Percentiles rank a stretch among this genome's conserved stretches.
Evolutionary conservation across 2,888 invertebrate species (phyloP).

Genomic region (Drosophila formosana): DNA sequence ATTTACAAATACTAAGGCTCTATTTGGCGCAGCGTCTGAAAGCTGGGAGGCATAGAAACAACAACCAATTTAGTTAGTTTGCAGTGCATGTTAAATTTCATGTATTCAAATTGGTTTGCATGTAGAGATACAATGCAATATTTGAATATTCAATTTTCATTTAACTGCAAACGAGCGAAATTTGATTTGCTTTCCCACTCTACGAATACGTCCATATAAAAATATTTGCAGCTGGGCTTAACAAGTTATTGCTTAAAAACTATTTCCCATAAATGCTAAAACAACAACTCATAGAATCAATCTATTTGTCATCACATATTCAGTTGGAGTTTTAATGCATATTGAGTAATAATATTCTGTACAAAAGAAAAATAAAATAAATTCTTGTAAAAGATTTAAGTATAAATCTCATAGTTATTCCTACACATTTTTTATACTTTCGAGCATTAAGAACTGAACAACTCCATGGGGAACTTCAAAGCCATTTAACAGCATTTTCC

Average conservation of each 20-base stretch:
- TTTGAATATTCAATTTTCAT: slow-evolving; percentile 51
- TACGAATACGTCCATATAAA: background rate
- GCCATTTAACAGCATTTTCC: background rate
- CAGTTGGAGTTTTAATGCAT: background rate
- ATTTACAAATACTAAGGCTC: background rate
- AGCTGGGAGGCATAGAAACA: slow-evolving; percentile 17
- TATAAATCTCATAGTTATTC: background rate
- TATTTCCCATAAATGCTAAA: background rate
- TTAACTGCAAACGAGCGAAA: slow-evolving; percentile 32
- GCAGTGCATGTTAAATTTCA: slow-evolving; percentile 25
- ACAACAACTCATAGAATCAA: background rate
- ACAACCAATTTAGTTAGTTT: slow-evolving; percentile 33
- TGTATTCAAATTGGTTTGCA: slow-evolving; percentile 47
- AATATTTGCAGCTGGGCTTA: background rate
- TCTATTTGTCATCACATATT: no score
- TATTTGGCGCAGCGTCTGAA: background rate
- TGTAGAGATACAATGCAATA: slow-evolving; percentile 48
- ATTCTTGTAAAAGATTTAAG: background rate
- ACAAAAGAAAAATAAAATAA: slow-evolving; percentile 1
- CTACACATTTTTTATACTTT: background rate
- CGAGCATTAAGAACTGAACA: background rate
- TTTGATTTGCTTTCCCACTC: slow-evolving; percentile 21
- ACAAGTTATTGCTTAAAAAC: background rate
- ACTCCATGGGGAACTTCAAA: background rate
- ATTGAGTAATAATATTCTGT: background rate